Evolutionary conservation across 2,797 vertebrate genomes (phyloP).

Genomic region (Acestrorhynchus altus): DNA sequence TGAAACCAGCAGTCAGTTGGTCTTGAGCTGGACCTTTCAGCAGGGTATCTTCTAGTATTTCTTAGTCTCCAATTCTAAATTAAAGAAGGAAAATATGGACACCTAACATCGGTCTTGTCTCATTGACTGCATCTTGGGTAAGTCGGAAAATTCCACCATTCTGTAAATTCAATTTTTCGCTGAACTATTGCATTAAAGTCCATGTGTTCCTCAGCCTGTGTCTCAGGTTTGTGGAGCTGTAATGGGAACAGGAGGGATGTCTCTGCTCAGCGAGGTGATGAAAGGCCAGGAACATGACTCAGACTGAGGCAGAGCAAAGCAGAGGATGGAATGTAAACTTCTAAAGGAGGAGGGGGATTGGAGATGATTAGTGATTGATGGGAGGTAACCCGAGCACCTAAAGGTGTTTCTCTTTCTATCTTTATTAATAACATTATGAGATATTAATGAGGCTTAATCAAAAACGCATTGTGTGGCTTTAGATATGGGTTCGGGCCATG

Average conservation of each 20-base stretch:
- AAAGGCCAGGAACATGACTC: slow-evolving; percentile 29
- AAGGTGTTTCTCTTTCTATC: slow-evolving; percentile 42
- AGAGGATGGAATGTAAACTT: slow-evolving; percentile 13
- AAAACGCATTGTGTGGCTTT: slow-evolving; percentile 43
- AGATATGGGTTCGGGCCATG: slow-evolving; percentile 40
- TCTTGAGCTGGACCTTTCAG: too few species aligned
- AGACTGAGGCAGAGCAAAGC: background rate
- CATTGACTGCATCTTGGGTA: too few species aligned
- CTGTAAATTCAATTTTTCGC: too few species aligned
- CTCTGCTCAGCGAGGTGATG: slow-evolving; percentile 26
- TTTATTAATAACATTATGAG: slow-evolving; percentile 38
- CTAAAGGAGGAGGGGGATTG: background rate
- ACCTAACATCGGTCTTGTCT: too few species aligned
- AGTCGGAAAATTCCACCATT: too few species aligned
- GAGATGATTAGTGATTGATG: slow-evolving; percentile 39
- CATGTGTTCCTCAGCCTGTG: background rate
- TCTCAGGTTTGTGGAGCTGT: background rate
- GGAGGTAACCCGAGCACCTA: slow-evolving; percentile 29
- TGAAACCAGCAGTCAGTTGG: too few species aligned
- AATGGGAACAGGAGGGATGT: slow-evolving; percentile 50
- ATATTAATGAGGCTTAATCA: slow-evolving; percentile 46
- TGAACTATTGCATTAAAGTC: too few species aligned
- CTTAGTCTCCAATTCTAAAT: too few species aligned
- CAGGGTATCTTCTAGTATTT: too few species aligned
- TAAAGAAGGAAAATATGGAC: too few species aligned